Evolutionary conservation across 2,797 vertebrate species (phyloP).

Genomic region (Benthosema pterotum): DNA sequence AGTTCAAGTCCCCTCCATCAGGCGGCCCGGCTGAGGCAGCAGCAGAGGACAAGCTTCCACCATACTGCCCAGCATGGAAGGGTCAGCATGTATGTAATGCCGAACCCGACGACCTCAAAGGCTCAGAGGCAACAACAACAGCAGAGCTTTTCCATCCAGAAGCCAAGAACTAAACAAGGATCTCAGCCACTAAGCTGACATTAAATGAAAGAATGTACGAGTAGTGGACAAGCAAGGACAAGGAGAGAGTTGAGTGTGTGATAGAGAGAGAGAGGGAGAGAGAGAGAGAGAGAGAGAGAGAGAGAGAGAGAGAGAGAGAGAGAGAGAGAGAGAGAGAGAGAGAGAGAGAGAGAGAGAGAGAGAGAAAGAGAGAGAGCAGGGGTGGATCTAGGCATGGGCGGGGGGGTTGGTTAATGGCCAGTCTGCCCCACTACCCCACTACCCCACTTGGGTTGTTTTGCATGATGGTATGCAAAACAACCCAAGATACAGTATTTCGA

Average conservation of each 20-base stretch:
- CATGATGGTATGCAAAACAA: no score
- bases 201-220: constrained; percentile 61
- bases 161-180: constrained; percentile 65
- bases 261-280: neutral
- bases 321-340: constrained; percentile 29
- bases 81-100: constrained; percentile 49
- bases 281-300: neutral
- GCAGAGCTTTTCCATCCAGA: constrained; percentile 17
- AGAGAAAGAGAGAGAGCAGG: no score
- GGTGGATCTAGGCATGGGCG: no score
- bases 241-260: neutral
- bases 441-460: no score
- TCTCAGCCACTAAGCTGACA: constrained; percentile 58
- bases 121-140: constrained; percentile 44
- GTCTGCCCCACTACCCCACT: no score
- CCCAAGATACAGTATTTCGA: no score
- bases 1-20: no score
- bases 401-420: no score
- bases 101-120: constrained; percentile 54
- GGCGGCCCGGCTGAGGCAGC: no score
- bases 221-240: constrained; percentile 34
- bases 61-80: neutral
- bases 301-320: constrained; percentile 27
- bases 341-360: no score
- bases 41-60: constrained; percentile 16